Evolutionary conservation across 2,888 invertebrate species (phyloP).

Genomic region (Chloromyia formosa): DNA sequence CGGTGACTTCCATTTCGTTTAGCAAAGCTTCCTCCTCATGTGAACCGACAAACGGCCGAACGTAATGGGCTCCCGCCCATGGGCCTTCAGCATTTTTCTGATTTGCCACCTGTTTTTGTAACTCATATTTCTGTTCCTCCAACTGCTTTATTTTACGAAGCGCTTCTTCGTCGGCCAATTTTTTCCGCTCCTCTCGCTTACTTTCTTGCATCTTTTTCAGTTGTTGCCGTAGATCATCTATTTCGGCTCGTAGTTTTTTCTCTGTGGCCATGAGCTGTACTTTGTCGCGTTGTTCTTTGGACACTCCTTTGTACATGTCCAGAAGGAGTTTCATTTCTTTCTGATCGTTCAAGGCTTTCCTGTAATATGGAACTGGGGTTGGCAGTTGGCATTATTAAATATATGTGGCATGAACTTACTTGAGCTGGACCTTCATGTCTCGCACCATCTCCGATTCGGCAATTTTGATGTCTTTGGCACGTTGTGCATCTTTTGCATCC

Average conservation of each 20-base stretch:
- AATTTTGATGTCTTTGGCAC: conserved; percentile 71
- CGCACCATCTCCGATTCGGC: conserved; percentile 69
- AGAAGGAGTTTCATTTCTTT: conserved; percentile 92
- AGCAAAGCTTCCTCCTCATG: conserved; percentile 94
- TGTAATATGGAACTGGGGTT: conserved; percentile 57
- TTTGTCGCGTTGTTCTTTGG: conserved; percentile 95
- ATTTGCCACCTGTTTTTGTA: conserved; percentile 89
- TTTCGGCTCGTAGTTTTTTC: conserved; percentile 87
- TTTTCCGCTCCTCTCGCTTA: conserved; percentile 89
- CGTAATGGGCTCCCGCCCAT: conserved; percentile 67
- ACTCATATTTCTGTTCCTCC: conserved; percentile 91
- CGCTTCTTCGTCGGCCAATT: conserved; percentile 94
- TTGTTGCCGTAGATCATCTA: conserved; percentile 87
- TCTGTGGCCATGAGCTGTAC: conserved; percentile 96
- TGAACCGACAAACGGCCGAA: conserved; percentile 76
- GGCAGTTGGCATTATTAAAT: neutral
- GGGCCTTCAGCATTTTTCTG: conserved; percentile 76
- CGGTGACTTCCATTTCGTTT: conserved; percentile 99
- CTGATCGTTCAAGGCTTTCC: conserved; percentile 91
- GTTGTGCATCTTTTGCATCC: conserved; percentile 70
- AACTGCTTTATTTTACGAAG: conserved; percentile 91
- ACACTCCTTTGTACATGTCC: conserved; percentile 97
- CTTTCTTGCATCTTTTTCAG: conserved; percentile 90
- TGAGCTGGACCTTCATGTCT: conserved; percentile 90
- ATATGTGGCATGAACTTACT: conserved; percentile 69